A percentile compares a stretch with the other conserved stretches of the same genome.
Evolutionary conservation across 2,888 invertebrate species (phyloP).

Genomic region (Synanthedon andrenaeformis): DNA sequence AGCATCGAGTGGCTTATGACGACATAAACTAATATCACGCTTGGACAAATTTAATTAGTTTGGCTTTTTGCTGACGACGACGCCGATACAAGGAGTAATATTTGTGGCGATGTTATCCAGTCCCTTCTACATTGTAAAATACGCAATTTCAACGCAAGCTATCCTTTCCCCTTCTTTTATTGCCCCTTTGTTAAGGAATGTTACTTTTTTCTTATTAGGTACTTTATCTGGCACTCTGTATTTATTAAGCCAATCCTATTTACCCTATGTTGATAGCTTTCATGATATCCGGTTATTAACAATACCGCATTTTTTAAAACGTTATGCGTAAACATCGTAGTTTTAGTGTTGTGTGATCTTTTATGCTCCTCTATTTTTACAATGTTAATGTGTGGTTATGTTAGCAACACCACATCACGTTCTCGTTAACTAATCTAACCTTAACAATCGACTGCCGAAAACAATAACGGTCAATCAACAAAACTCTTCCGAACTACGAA

Average conservation of each 20-base stretch:
- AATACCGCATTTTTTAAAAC: too few relatives aligned
- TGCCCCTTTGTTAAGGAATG: not conserved
- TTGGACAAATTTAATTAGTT: not conserved
- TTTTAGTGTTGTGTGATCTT: too few relatives aligned
- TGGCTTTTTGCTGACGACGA: not conserved
- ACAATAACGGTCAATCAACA: not conserved
- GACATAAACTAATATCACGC: not conserved
- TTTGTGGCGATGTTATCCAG: not conserved
- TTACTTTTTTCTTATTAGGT: not conserved
- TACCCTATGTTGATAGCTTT: not conserved
- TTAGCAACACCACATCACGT: not conserved
- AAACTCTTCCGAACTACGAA: conserved; percentile 13
- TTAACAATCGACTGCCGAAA: not conserved
- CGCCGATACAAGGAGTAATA: not conserved
- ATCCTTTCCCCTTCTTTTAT: not conserved
- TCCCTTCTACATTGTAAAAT: not conserved
- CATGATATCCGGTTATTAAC: not conserved
- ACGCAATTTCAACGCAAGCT: not conserved
- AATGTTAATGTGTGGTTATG: too few relatives aligned
- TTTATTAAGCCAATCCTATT: not conserved
- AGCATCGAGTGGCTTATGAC: too few relatives aligned
- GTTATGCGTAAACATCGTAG: too few relatives aligned
- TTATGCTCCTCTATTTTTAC: too few relatives aligned
- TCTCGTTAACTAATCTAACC: not conserved
- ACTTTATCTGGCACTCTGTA: not conserved